Evolutionary conservation across 2,113 vertebrate species (phyloP).

Genomic region (Eleginops maclovinus): DNA sequence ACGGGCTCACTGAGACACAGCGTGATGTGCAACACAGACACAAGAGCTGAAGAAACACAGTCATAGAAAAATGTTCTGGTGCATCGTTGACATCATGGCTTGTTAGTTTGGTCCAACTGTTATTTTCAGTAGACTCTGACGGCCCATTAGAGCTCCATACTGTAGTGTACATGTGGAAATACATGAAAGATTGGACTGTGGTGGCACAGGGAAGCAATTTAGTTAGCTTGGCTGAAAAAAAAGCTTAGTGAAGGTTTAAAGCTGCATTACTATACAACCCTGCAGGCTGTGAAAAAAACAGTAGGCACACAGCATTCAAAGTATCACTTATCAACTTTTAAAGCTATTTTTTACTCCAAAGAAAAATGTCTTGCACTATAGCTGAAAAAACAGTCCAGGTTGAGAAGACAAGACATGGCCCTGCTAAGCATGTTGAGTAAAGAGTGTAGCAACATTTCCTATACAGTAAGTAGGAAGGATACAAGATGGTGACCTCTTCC

Average conservation of each 20-base stretch:
- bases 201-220: background rate
- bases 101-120: background rate
- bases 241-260: too few species aligned
- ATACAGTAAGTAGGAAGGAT: too few species aligned
- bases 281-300: background rate
- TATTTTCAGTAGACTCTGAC: background rate
- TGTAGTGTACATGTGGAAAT: background rate
- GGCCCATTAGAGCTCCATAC: background rate
- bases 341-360: too few species aligned
- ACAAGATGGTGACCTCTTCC: too few species aligned
- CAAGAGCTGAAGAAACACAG: background rate
- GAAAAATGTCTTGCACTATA: too few species aligned
- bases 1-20: slow-evolving; percentile 27
- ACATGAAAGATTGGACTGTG: background rate
- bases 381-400: too few species aligned
- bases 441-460: too few species aligned
- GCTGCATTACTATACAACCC: too few species aligned
- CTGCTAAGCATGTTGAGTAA: too few species aligned
- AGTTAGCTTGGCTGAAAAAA: background rate
- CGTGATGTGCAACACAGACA: slow-evolving; percentile 4
- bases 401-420: too few species aligned
- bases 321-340: too few species aligned
- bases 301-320: background rate
- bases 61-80: background rate
- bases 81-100: slow-evolving; percentile 16